phyloP scores from a whole-genome alignment of 1,140 invertebrate genomes.

The Babylonia areolata region DNA sequence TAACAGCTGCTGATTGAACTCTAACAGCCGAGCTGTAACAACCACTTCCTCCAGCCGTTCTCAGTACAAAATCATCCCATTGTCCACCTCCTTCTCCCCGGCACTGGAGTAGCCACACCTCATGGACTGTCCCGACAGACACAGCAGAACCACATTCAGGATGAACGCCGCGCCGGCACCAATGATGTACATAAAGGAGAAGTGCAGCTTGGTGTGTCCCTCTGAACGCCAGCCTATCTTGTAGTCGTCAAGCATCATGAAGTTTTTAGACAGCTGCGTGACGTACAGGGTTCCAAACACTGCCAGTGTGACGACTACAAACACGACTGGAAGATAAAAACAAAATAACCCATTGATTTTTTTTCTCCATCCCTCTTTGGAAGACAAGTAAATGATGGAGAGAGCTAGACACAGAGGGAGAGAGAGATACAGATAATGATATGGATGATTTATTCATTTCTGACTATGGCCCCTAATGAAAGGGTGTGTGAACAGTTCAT shows the following conservation, averaged over 20 bases:
- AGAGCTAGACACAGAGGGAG: too few relatives aligned
- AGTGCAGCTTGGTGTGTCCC: conserved; percentile 83
- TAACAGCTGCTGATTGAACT: too few relatives aligned
- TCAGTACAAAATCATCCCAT: conserved; percentile 71
- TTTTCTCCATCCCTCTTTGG: too few relatives aligned
- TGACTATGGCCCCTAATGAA: too few relatives aligned
- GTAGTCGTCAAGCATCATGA: conserved; percentile 84
- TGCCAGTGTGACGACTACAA: conserved; percentile 82
- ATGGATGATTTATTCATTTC: too few relatives aligned
- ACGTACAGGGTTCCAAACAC: conserved; percentile 87
- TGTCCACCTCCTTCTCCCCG: conserved; percentile 67
- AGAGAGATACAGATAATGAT: too few relatives aligned
- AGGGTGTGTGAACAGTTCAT: too few relatives aligned
- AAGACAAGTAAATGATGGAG: too few relatives aligned
- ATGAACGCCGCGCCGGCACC: conserved; percentile 84
- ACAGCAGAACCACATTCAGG: conserved; percentile 85
- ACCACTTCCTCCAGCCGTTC: neutral
- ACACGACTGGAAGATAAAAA: conserved; percentile 81
- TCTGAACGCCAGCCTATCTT: conserved; percentile 84
- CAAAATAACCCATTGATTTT: too few relatives aligned
- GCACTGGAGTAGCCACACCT: conserved; percentile 59
- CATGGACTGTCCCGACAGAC: conserved; percentile 76
- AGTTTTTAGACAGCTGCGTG: conserved; percentile 84
- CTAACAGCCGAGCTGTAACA: neutral
- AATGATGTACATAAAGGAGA: conserved; percentile 89